Evolutionary conservation across 2,888 invertebrate genomes (phyloP).

Genomic region (Thalpophila matura): DNA sequence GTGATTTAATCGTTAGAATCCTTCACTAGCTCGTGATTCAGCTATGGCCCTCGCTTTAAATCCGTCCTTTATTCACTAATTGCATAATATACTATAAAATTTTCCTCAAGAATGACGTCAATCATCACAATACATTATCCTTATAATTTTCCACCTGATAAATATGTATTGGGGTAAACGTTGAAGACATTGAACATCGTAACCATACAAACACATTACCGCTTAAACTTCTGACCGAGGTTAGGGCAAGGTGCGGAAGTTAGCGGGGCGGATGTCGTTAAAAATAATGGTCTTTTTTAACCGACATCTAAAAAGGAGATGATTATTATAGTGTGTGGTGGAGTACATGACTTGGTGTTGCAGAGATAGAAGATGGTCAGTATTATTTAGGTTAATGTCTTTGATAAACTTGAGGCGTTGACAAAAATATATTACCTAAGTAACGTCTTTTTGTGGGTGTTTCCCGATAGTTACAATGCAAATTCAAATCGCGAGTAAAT

Average conservation of each 20-base stretch:
- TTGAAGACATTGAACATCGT: constrained; percentile 17
- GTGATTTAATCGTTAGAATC: too few relatives aligned
- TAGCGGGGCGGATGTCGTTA: constrained; percentile 36
- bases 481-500: too few relatives aligned
- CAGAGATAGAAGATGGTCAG: not conserved
- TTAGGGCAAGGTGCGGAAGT: constrained; percentile 31
- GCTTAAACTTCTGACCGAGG: constrained; percentile 21
- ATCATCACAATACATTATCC: constrained; percentile 4
- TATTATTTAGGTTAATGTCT: too few relatives aligned
- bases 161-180: constrained; percentile 36
- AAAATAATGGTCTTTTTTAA: constrained; percentile 38
- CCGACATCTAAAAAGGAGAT: not conserved
- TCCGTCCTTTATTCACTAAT: too few relatives aligned
- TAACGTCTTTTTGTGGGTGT: too few relatives aligned
- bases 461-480: too few relatives aligned
- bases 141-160: constrained; percentile 38
- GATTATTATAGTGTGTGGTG: not conserved
- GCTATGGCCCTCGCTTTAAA: too few relatives aligned
- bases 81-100: too few relatives aligned
- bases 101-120: too few relatives aligned
- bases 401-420: too few relatives aligned
- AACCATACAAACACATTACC: constrained; percentile 48
- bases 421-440: too few relatives aligned
- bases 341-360: not conserved
- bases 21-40: too few relatives aligned